Evolutionary conservation across 1,140 invertebrate genomes (phyloP), one percentile per base, ranked within the genome.

Genomic region (Calliopsis andreniformis): DNA sequence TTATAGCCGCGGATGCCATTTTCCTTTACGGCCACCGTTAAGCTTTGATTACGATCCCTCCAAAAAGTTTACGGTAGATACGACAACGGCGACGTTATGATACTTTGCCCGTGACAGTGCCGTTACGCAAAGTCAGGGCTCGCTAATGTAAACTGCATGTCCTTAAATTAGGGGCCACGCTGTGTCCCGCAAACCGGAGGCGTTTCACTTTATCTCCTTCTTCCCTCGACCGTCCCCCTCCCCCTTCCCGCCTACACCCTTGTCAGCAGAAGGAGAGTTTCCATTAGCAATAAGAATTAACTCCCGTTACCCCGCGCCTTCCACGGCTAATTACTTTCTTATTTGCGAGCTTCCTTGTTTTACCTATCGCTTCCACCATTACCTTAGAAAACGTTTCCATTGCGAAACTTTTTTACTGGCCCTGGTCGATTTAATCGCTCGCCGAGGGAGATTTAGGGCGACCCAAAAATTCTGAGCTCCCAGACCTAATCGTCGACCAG

Each of bases 131-230:
- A 42, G 32, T 25, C 35, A 32, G 7, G 35, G 8, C 18, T 35
- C 16, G 28, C 70, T 73, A 73, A 73, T 73, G 61, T 73, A 73
- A 55, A 66, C 49, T 56, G 70, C 39, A 73, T 66, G 39, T 66
- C 8, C 39, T 66, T 73, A 73, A 73, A 73, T 73, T 73, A 73
- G 35, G 59, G 20, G 35, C 10, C 10, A 39, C 35, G 10, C 35
- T 55, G 35, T 43, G 35, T 53, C 18, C 35, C 49, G 49, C 70
- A 20, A 72, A 64, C 47, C 28, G 25, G n/a, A 18, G n/a, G 23
- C 25, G 47, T 63, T 63, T 30, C 69, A n/a, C 45, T 53, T 73
- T 64, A 55, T 73, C 61, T 64, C 3, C 61, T 64, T 49, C 55
- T 61, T 49, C 43, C 28, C 30, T 16, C n/a, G n/a, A n/a, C n/a